phyloP scores from a whole-genome alignment of 2,888 invertebrate genomes.

The Zhuqinia jingwanae region DNA sequence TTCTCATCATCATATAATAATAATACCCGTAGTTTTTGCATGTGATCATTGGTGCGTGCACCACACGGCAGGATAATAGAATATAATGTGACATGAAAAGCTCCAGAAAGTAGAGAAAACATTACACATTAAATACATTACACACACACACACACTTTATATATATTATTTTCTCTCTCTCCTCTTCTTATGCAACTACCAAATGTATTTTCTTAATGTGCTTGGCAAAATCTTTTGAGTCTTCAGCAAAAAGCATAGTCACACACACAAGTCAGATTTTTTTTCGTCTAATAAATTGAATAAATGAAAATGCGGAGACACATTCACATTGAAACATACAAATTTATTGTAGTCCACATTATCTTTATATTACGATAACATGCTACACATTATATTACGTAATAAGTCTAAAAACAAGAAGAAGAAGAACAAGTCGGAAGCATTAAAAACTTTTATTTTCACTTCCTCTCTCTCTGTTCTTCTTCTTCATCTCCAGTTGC shows the following conservation, averaged over 20 bases:
- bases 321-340: not conserved
- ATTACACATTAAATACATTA: constrained; percentile 39
- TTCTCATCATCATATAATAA: not conserved
- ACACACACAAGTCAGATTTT: not conserved
- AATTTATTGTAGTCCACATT: no score
- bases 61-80: constrained; percentile 39
- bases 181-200: not conserved
- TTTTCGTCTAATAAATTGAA: constrained; percentile 12
- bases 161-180: no score
- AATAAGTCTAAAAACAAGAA: no score
- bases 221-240: constrained; percentile 55
- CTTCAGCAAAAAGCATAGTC: constrained; percentile 9
- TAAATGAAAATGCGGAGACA: constrained; percentile 32
- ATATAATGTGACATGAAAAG: constrained; percentile 39
- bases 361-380: no score
- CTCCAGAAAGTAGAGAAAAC: constrained; percentile 6
- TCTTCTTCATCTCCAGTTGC: not conserved
- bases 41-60: constrained; percentile 24
- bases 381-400: no score
- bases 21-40: not conserved
- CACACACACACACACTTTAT: no score
- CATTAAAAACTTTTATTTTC: constrained; percentile 67
- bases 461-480: constrained; percentile 43
- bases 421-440: constrained; percentile 43
- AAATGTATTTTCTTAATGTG: constrained; percentile 47